These are phyloP conservation scores for Caenorhabditis imperialis DNA, from an alignment of 2,888 invertebrate species.

Conservation along the genomic window DNA sequence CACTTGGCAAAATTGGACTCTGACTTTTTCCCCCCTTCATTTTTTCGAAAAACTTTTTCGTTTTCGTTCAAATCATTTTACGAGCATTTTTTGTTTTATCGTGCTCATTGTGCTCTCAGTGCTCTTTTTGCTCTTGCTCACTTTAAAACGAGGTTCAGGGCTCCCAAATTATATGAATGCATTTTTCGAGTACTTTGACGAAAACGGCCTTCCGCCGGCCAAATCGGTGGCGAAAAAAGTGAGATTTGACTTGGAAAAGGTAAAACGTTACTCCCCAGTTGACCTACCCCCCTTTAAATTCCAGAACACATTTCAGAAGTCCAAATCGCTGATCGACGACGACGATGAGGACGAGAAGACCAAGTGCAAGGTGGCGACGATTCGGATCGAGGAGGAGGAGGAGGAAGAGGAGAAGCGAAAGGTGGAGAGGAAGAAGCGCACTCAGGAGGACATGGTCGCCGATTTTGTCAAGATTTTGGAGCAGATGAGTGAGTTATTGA, in stretches of 20 bases:
- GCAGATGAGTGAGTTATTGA: slow-evolving; percentile 63
- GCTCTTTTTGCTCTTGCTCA: neutral
- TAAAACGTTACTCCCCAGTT: neutral
- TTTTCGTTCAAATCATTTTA: slow-evolving; percentile 14
- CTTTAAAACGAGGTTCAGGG: too few species aligned
- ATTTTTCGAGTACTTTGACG: slow-evolving; percentile 56
- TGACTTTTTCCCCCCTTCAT: too few species aligned
- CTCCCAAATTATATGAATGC: slow-evolving; percentile 45
- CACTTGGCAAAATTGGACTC: too few species aligned
- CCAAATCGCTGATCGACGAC: slow-evolving; percentile 33
- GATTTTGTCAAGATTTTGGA: slow-evolving; percentile 69
- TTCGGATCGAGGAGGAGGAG: slow-evolving; percentile 53
- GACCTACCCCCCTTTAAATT: neutral
- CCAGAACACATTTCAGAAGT: slow-evolving; percentile 47
- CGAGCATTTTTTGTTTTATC: neutral
- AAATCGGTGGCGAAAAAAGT: slow-evolving; percentile 39
- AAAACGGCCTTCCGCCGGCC: slow-evolving; percentile 41
- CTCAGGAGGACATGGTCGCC: slow-evolving; percentile 69
- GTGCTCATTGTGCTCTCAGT: neutral
- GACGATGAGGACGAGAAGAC: slow-evolving; percentile 45
- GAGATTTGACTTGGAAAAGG: slow-evolving; percentile 43
- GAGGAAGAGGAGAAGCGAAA: slow-evolving; percentile 53
- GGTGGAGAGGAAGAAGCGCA: slow-evolving; percentile 62
- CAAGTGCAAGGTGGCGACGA: slow-evolving; percentile 45
- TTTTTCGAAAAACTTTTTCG: neutral